Base-by-base conservation (phyloP, 1,140 invertebrate species). In the Leptestheria dahalacensis region DNA sequence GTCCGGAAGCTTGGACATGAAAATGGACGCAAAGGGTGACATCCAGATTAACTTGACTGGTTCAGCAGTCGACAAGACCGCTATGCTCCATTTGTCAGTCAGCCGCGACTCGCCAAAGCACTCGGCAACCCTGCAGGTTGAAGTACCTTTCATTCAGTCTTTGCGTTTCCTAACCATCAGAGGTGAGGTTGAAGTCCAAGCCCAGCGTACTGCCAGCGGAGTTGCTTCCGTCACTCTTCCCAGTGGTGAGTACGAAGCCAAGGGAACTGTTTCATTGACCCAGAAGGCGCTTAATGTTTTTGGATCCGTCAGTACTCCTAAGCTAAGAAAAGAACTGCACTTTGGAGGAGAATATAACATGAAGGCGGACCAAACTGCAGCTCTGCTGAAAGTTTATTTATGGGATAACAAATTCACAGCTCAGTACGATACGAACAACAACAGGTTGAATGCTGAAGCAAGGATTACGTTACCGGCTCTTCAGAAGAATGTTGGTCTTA, bases 21-120 rank as follows among this genome's bases (percentile, higher is more conserved):
- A n/a, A n/a, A n/a, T 48, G 12, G 63, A 66, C 11, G 29, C 63
- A 50, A 55, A 61, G 0, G 49, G 63, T 28, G 64, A 65, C 23
- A 56, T 67, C 28, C 63, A 66, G 25, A 52, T 20, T n/a, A n/a
- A 29, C 12, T 52, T 64, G 20, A 24, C 58, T 9, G 25, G 48
- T 18, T 57, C 51, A 15, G 61, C 47, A 26, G 6, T 24, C 3
- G 51, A 46, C 21, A 53, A 61, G 21, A 59, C 50, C 1, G 24
- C 33, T 9, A 24, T 28, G 20, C 26, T 46, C 6, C 28, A 23
- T 25, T 52, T 52, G 6, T 26, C 25, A 52, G 50, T 52, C 4
- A 12, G 24, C 18, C 25, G 28, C 12, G 28, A 23, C 50, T 2
- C 28, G 12, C 25, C 25, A 23, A 20, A 11, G n/a, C 28, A 52